Conservation (phyloP, 1,140 invertebrate genomes). For the Anadara kagoshimensis region DNA sequence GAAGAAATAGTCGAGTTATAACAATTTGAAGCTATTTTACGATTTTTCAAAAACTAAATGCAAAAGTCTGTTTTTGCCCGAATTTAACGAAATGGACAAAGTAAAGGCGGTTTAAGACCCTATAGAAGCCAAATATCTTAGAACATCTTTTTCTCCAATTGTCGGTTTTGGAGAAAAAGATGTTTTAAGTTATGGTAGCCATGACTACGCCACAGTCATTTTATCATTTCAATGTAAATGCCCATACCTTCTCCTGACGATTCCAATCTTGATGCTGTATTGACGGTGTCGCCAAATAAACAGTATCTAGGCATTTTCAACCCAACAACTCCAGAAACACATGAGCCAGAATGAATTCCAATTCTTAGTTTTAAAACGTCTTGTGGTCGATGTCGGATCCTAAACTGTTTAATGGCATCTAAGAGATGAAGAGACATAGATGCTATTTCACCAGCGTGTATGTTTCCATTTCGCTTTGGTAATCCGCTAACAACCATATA, state of each 20-base stretch:
- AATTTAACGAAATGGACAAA: too few species aligned
- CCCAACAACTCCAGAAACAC: conserved; percentile 79
- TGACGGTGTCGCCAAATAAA: conserved; percentile 72
- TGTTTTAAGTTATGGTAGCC: too few species aligned
- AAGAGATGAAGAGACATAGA: conserved; percentile 91
- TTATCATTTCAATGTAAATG: not conserved
- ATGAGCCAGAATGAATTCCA: conserved; percentile 86
- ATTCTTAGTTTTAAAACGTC: conserved; percentile 91
- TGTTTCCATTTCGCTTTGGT: conserved; percentile 78
- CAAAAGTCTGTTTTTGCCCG: too few species aligned
- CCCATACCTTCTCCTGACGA: conserved; percentile 64
- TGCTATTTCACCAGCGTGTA: conserved; percentile 88
- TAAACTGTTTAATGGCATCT: conserved; percentile 89
- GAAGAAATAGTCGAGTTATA: too few species aligned
- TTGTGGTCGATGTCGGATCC: conserved; percentile 87
- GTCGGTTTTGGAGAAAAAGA: too few species aligned
- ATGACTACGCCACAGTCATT: too few species aligned
- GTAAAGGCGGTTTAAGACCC: too few species aligned
- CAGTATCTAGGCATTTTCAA: conserved; percentile 72
- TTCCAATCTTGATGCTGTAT: conserved; percentile 72
- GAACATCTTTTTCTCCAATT: too few species aligned
- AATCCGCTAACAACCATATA: conserved; percentile 72
- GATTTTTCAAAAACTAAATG: too few species aligned
- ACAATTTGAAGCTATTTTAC: too few species aligned
- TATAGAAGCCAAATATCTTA: too few species aligned